Evolutionary conservation across 1,140 invertebrate species (phyloP).

Genomic region (Latrodectus geometricus): DNA sequence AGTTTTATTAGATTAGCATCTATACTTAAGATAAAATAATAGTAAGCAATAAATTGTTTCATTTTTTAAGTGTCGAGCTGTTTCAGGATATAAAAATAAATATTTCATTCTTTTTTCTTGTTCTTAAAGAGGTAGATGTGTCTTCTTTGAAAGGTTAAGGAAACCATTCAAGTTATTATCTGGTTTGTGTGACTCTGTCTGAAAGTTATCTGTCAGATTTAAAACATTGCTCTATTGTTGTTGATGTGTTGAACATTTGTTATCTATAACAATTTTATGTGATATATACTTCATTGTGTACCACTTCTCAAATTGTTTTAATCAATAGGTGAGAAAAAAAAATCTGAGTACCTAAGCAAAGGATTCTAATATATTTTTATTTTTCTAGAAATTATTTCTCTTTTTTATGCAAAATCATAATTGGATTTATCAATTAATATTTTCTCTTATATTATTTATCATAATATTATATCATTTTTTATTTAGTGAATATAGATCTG

Average conservation of each 20-base stretch:
- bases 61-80: background rate
- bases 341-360: no score
- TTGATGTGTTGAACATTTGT: background rate
- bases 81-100: background rate
- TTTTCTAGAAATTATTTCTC: no score
- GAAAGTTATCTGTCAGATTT: background rate
- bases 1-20: no score
- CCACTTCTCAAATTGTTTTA: no score
- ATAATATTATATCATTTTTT: no score
- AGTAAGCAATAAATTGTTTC: background rate
- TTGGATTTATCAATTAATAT: no score
- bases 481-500: no score
- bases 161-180: conserved; percentile 2
- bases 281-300: no score
- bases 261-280: background rate
- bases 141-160: background rate
- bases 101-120: background rate
- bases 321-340: no score
- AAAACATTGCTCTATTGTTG: background rate
- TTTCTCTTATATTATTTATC: no score
- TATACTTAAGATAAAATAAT: background rate
- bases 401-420: no score
- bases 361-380: no score
- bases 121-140: background rate
- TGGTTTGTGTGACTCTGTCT: background rate